Conservation (phyloP, 2,797 vertebrate genomes). For the Takifugu ocellatus region DNA sequence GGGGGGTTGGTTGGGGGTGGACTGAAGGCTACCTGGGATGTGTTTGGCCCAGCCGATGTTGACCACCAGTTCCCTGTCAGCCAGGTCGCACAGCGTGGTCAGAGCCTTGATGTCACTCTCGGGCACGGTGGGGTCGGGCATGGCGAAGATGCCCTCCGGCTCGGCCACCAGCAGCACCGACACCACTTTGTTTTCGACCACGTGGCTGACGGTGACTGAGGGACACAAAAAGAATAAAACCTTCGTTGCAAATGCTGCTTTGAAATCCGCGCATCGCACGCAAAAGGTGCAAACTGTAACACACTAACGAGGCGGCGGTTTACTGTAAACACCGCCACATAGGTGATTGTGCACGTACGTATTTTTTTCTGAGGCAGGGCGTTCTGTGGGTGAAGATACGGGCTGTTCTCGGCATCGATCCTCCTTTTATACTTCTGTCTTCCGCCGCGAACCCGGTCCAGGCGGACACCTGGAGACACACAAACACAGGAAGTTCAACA, state of each 20-base stretch:
- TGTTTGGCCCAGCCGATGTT: conserved; percentile 99
- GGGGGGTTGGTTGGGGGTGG: not conserved
- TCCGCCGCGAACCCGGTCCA: conserved; percentile 95
- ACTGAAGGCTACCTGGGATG: conserved; percentile 84
- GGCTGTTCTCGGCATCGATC: conserved; percentile 92
- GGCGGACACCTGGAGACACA: conserved; percentile 82
- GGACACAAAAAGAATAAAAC: too few species aligned
- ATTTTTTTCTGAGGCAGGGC: conserved; percentile 90
- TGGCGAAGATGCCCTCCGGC: conserved; percentile 95
- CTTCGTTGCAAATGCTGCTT: too few species aligned
- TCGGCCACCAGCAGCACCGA: conserved; percentile 94
- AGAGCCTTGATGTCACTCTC: conserved; percentile 98
- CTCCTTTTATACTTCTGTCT: conserved; percentile 98
- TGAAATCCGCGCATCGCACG: too few species aligned
- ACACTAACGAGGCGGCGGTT: not conserved
- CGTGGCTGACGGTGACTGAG: conserved; percentile 61
- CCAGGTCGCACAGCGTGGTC: conserved; percentile 95
- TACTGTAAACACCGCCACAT: too few species aligned
- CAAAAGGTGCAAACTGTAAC: not conserved
- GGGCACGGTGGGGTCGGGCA: conserved; percentile 94
- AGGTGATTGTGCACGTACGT: conserved; percentile 71
- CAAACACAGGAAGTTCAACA: conserved; percentile 14
- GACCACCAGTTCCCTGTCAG: conserved; percentile 93
- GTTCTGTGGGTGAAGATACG: conserved; percentile 88
- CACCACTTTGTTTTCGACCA: conserved; percentile 92